phyloP scores from a whole-genome alignment of 1,140 invertebrate genomes.

The Dryas iulia region DNA sequence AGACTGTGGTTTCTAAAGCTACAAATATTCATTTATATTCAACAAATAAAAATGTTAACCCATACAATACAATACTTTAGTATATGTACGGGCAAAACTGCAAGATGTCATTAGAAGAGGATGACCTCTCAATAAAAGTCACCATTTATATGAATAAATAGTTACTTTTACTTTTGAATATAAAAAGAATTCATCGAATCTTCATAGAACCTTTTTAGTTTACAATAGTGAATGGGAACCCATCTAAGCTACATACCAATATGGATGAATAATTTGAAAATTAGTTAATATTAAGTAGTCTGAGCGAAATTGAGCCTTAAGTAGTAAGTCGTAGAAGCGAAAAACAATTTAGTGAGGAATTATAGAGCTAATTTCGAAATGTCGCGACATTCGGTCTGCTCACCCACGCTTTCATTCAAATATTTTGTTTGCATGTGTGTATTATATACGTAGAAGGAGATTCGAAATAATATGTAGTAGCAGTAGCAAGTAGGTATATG shows the following conservation, averaged over 20 bases:
- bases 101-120: no score
- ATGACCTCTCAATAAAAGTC: no score
- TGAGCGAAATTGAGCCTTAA: conserved; percentile 21
- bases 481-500: not conserved
- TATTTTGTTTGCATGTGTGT: conserved; percentile 44
- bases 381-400: conserved; percentile 57
- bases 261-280: conserved; percentile 36
- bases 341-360: not conserved
- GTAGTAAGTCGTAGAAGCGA: not conserved
- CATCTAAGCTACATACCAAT: conserved; percentile 26
- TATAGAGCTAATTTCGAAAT: conserved; percentile 53
- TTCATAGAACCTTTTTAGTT: not conserved
- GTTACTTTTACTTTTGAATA: not conserved
- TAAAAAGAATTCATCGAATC: not conserved
- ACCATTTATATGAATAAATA: no score
- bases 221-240: conserved; percentile 13
- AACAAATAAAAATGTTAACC: no score
- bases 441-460: conserved; percentile 9
- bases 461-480: not conserved
- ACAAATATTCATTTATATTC: no score
- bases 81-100: no score
- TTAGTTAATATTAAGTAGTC: conserved; percentile 25
- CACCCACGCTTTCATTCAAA: conserved; percentile 61
- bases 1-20: no score
- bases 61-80: no score